A percentile compares a stretch with the other conserved stretches of the same genome.
phyloP scores from a whole-genome alignment of 2,888 invertebrate genomes.

The Isoperla grammatica region DNA sequence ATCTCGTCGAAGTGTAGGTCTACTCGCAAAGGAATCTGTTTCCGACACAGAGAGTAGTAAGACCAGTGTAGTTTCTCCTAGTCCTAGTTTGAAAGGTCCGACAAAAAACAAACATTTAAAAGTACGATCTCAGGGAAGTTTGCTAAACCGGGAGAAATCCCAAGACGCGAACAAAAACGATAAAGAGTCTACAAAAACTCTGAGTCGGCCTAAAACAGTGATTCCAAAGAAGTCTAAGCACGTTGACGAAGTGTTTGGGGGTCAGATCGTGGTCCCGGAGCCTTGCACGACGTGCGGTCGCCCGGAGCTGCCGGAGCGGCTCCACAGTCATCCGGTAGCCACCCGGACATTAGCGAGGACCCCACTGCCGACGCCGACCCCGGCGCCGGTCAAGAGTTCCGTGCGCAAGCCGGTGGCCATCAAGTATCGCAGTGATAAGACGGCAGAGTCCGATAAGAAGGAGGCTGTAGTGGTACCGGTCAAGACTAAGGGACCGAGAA shows the following conservation, averaged over 20 bases:
- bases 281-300: constrained; percentile 63
- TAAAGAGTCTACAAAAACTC: neutral
- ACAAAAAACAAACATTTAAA: neutral
- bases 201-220: neutral
- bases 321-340: constrained; percentile 51
- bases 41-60: constrained; percentile 1
- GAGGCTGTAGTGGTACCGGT: neutral
- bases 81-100: neutral
- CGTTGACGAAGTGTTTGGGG: constrained; percentile 25
- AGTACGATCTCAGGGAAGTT: neutral
- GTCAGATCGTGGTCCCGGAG: constrained; percentile 40
- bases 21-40: neutral
- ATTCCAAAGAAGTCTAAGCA: constrained; percentile 16
- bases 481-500: constrained; percentile 34
- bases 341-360: neutral
- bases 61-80: neutral
- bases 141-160: neutral
- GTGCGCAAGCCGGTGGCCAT: constrained; percentile 51
- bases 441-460: neutral
- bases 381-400: constrained; percentile 40
- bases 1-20: neutral
- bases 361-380: constrained; percentile 1
- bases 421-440: constrained; percentile 39
- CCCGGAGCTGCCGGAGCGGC: constrained; percentile 61
- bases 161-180: neutral